phyloP scores from a whole-genome alignment of 2,888 invertebrate species.

The Lasioglossum vierecki region DNA sequence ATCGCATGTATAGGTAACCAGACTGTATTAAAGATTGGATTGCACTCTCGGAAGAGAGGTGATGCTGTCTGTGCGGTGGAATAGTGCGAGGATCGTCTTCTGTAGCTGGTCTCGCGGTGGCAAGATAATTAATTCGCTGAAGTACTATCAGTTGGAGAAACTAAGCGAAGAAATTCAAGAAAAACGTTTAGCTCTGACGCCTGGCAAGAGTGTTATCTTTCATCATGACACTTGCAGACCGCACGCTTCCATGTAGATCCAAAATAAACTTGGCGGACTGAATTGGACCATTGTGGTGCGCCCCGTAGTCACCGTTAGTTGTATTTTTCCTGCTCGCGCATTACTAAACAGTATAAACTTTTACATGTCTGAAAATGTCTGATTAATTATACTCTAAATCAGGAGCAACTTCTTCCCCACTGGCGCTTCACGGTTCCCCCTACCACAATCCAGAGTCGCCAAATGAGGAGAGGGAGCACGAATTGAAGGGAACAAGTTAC shows the following conservation, averaged over 20 bases:
- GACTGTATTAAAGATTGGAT: neutral
- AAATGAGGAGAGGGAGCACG: too few relatives aligned
- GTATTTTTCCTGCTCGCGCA: neutral
- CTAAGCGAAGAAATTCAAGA: neutral
- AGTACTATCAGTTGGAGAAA: conserved; percentile 4
- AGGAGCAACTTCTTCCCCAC: too few relatives aligned
- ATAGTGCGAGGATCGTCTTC: neutral
- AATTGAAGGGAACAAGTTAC: too few relatives aligned
- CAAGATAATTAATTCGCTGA: neutral
- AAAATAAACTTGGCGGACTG: conserved; percentile 8
- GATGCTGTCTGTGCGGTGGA: neutral
- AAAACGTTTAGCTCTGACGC: neutral
- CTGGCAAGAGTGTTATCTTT: neutral
- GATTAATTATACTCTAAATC: too few relatives aligned
- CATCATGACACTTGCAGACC: neutral
- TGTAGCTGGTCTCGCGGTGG: neutral
- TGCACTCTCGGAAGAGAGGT: neutral
- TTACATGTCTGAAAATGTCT: neutral
- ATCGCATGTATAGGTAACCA: neutral
- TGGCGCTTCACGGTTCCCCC: too few relatives aligned
- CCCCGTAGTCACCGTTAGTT: neutral
- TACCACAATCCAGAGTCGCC: too few relatives aligned
- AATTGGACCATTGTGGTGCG: neutral
- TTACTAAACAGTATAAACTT: neutral
- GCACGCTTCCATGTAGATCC: neutral